phyloP scores from a whole-genome alignment of 2,113 vertebrate genomes.

The Microtus pennsylvanicus region DNA sequence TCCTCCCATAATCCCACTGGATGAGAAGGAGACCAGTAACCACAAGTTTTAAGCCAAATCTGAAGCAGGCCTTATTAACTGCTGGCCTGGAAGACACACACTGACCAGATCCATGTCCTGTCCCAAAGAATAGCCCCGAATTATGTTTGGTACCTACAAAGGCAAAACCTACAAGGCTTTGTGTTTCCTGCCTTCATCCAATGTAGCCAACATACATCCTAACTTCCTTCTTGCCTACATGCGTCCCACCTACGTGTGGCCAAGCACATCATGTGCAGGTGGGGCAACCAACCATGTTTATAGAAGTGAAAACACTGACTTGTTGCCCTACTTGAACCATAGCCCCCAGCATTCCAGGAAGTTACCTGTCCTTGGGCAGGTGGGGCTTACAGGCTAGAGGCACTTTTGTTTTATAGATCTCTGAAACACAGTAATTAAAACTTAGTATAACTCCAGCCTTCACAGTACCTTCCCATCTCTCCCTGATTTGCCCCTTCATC shows the following conservation, averaged over 20 bases:
- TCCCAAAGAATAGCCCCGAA: background rate
- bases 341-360: background rate
- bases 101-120: background rate
- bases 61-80: background rate
- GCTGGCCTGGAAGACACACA: background rate
- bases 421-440: background rate
- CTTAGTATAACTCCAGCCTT: background rate
- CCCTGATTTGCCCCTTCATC: background rate
- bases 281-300: background rate
- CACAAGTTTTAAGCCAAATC: background rate
- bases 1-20: background rate
- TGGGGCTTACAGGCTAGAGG: background rate
- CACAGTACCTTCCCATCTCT: background rate
- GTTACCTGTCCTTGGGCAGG: background rate
- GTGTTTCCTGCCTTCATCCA: background rate
- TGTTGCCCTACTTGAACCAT: too few relatives aligned
- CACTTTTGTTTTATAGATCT: background rate
- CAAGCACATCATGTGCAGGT: background rate
- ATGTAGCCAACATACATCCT: background rate
- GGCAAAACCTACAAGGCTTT: background rate
- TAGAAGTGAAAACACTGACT: background rate
- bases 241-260: too few relatives aligned
- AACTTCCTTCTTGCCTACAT: background rate
- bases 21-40: background rate
- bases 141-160: background rate